Percentiles rank a stretch among this genome's conserved stretches.
Evolutionary conservation across 2,797 vertebrate genomes (phyloP).

Genomic region (Gouania willdenowi): DNA sequence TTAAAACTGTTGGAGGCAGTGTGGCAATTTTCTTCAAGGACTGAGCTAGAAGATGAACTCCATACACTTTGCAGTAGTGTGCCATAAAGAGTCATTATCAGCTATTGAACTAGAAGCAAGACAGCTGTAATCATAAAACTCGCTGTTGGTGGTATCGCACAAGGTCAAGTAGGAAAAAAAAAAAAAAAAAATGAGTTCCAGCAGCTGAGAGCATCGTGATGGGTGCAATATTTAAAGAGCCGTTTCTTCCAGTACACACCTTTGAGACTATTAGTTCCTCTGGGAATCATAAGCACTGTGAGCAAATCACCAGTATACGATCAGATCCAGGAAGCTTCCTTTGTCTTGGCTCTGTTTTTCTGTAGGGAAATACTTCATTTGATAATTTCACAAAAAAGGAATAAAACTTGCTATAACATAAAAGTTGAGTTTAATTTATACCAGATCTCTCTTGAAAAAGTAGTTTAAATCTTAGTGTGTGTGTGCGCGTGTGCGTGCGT

Average conservation of each 20-base stretch:
- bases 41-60: constrained; percentile 1
- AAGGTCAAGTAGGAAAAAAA: constrained; percentile 38
- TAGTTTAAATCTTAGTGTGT: no score
- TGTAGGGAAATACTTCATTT: no score
- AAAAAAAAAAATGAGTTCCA: constrained; percentile 21
- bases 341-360: no score
- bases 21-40: constrained; percentile 4
- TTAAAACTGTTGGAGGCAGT: constrained; percentile 1
- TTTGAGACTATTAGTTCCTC: neutral
- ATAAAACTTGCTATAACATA: no score
- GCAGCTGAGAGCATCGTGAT: constrained; percentile 12
- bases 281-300: constrained; percentile 3
- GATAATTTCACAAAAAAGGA: no score
- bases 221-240: constrained; percentile 13
- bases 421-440: no score
- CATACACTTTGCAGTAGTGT: constrained; percentile 6
- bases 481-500: no score
- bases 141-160: constrained; percentile 32
- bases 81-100: constrained; percentile 24
- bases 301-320: constrained; percentile 4
- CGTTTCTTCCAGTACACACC: constrained; percentile 20
- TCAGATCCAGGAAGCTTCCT: no score
- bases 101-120: constrained; percentile 23
- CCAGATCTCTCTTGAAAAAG: no score
- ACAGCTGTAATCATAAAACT: constrained; percentile 27